phyloP scores from a whole-genome alignment of 2,797 vertebrate species.

The Meda fulgida region DNA sequence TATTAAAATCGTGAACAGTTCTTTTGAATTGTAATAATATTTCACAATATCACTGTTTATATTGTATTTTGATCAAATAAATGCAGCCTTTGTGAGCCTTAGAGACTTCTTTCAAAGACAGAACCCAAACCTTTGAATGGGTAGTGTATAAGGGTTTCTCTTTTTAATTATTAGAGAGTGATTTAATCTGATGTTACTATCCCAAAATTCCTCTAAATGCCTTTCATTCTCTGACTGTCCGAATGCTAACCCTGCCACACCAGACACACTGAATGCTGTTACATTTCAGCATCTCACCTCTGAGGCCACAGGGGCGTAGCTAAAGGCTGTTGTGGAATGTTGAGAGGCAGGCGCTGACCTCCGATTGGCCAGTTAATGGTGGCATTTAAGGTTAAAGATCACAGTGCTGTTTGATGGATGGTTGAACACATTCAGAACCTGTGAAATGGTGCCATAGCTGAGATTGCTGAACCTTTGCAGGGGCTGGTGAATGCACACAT shows the following conservation, averaged over 20 bases:
- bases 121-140: too few relatives aligned
- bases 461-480: conserved; percentile 51
- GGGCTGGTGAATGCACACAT: conserved; percentile 31
- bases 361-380: conserved; percentile 62
- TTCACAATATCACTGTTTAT: neutral
- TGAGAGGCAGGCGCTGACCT: conserved; percentile 62
- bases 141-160: neutral
- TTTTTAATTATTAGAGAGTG: neutral
- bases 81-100: neutral
- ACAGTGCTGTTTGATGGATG: conserved; percentile 60
- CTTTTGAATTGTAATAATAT: neutral
- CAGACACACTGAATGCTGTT: neutral
- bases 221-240: neutral
- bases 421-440: conserved; percentile 60
- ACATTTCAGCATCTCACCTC: conserved; percentile 57
- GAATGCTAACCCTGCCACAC: neutral
- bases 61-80: neutral
- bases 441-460: conserved; percentile 63
- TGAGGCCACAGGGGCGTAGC: conserved; percentile 30
- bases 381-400: conserved; percentile 66
- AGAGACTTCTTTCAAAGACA: neutral
- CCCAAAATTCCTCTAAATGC: neutral
- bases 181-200: neutral
- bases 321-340: conserved; percentile 50
- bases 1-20: neutral